Evolutionary conservation across 2,797 vertebrate genomes (phyloP), one percentile per base, ranked within the genome.

Genomic region (Chelonia mydas): DNA sequence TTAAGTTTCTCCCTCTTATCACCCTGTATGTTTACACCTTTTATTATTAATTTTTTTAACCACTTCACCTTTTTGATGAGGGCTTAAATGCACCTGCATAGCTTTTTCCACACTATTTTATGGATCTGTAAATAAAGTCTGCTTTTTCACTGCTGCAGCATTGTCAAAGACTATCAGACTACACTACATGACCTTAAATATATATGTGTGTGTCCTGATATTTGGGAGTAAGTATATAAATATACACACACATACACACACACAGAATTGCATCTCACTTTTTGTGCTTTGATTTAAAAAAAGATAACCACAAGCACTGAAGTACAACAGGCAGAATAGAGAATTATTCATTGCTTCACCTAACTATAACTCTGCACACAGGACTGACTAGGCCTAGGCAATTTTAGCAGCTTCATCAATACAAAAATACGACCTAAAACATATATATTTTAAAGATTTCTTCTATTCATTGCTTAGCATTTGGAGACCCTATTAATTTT

Each of bases 401-500:
- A 91, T 96, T 92, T 95, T 93, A 94, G 19, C 59, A 76, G 21
- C 53, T 55, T 87, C 54, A 82, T 81, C 2, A 86, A 78, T 95
- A 92, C 13, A 37, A 54, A 96, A 95, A 95, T 96, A 85, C 55
- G 16, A 81, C 33, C 72, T 17, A 55, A 86, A 61, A 82, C 41
- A 77, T 33, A 88, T 79, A 88, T 90, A 95, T 93, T 91, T 96
- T 96, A 96, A 92, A 88, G 83, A 96, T 96, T 94, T 94, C 59
- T 37, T 50, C 12, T 94, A 47, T 91, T 90, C 53, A 31, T 89
- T 93, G 94, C 93, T 86, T 90, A 90, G 77, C 59, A 92, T 97
- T 97, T 87, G 96, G 90, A 92, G 95, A 95, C 96, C 97, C 88
- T 97, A 89, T 90, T 88, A 92, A 93, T 96, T 77, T 95, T 97